Evolutionary conservation across 2,888 invertebrate species (phyloP).

Genomic region (Trissolcus brochymenae): DNA sequence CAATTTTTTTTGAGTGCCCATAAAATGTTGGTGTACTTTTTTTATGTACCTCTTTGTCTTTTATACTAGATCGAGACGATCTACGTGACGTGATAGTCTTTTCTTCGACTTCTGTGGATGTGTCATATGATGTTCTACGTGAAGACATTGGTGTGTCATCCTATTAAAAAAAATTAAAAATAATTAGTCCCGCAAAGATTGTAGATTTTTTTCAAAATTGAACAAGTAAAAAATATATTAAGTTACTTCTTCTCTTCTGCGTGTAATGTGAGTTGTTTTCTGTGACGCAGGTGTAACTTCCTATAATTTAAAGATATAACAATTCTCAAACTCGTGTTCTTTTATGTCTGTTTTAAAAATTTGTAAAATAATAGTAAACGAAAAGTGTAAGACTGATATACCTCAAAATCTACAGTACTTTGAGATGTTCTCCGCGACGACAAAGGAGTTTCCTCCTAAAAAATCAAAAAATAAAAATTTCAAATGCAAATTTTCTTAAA

Average conservation of each 20-base stretch:
- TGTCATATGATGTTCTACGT: slow-evolving; percentile 39
- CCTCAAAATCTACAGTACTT: slow-evolving; percentile 28
- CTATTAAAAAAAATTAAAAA: slow-evolving; percentile 5
- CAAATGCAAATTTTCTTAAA: not conserved
- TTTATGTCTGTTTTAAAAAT: not conserved
- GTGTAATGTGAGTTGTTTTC: slow-evolving; percentile 10
- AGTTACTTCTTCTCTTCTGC: slow-evolving; percentile 8
- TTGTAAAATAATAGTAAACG: not conserved
- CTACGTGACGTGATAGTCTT: slow-evolving; percentile 13
- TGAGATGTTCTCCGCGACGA: slow-evolving; percentile 32
- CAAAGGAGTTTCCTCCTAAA: slow-evolving; percentile 39
- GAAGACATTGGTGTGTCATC: slow-evolving; percentile 36
- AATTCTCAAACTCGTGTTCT: no score
- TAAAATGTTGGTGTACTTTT: not conserved
- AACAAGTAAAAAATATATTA: not conserved
- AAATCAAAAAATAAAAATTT: slow-evolving; percentile 19
- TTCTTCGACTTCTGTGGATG: slow-evolving; percentile 27
- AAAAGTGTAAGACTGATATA: slow-evolving; percentile 4
- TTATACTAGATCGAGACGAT: not conserved
- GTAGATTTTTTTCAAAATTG: not conserved
- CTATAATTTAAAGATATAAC: not conserved
- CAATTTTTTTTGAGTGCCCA: no score
- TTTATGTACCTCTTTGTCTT: slow-evolving; percentile 25
- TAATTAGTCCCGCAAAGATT: not conserved
- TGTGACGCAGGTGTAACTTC: slow-evolving; percentile 16